Base-by-base conservation (phyloP, 2,797 vertebrate species). In the Trematomus bernacchii region DNA sequence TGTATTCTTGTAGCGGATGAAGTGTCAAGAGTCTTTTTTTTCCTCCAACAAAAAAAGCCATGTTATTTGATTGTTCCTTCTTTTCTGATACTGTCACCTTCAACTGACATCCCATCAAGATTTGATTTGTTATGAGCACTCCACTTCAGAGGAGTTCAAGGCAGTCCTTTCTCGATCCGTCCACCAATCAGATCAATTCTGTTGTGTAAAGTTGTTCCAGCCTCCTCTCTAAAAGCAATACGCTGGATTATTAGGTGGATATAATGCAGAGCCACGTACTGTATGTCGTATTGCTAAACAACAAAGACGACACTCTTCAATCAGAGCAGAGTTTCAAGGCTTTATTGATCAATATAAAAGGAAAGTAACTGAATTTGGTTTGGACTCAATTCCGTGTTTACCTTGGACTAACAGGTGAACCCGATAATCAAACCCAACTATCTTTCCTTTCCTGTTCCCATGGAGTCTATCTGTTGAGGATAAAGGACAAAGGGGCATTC, bases 11-110 rank as follows among this genome's bases (percentile, higher is more conserved):
- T 79, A 79, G 37, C 40, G 68, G 70, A 85, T 78, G 53, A 85
- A 81, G 76, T 82, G 74, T 84, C 82, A 84, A 77, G 76, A 74
- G 79, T 60, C 43, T 71, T 68, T 63, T 82, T 64, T 79, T 66
- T n/a, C 46, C 52, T 59, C 57, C 33, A 68, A 51, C 12, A 42
- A 58, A 83, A 74, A 72, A 55, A 72, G 60, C 44, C 55, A 53
- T 21, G 58, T 83, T 71, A 73, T 79, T 84, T 55, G 50, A 62
- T 66, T 77, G 5, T 21, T 7, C 2, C 18, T 43, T 19, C 16
- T 64, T 53, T 79, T 55, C 21, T 46, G 40, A 70, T 64, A 64
- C 66, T 48, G 42, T 4, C 3, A 2, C 66, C 74, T 81, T 75
- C 58, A 42, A 12, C 71, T 79, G 77, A 79, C 71, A 80, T 74